Base-by-base conservation (phyloP, 2,888 invertebrate genomes). In the Tetragnatha montana region DNA sequence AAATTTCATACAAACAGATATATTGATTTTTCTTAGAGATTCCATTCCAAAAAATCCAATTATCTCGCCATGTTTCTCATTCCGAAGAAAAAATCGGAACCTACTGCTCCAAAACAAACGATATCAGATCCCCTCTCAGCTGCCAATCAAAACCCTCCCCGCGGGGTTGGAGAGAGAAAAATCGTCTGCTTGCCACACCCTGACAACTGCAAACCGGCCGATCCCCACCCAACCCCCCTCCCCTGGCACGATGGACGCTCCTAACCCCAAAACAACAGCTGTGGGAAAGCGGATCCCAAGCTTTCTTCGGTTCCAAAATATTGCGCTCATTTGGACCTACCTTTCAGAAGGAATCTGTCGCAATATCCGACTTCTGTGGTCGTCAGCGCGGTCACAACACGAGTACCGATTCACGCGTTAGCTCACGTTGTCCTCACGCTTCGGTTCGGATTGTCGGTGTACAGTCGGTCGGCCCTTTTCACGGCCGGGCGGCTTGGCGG, bases 121-220 rank as follows among this genome's bases (percentile, higher is more conserved):
- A 35, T 35, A 35, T 35, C 35, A 35, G 35, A 35, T 35, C 35
- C 35, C 35, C 35, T 4, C 35, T 35, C 35, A 1, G 35, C 35
- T 35, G 35, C 35, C 35, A 21, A 71, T 19, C 19, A 21, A 19
- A 71, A 71, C 71, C 19, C 60, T 71, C 19, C 19, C 21, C 71
- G 68, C 68, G 3, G n/a, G 68, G 68, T 68, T 17, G 7, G n/a
- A 68, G 14, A 19, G 35, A 22, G 22, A 71, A 76, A 76, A 76
- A 76, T 76, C 76, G 70, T 49, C 81, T 35, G 60, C 74, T 82
- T 74, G 73, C 82, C 82, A 82, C 82, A 82, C 82, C 82, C 82
- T 74, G 82, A 74, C 82, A 82, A 82, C 50, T 14, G 74, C 60
- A 14, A 22, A 22, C 82, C 82, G 82, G 82, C 74, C 82, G 8